Evolutionary conservation across 2,888 invertebrate genomes (phyloP).

Genomic region (Stomorhina lunata): DNA sequence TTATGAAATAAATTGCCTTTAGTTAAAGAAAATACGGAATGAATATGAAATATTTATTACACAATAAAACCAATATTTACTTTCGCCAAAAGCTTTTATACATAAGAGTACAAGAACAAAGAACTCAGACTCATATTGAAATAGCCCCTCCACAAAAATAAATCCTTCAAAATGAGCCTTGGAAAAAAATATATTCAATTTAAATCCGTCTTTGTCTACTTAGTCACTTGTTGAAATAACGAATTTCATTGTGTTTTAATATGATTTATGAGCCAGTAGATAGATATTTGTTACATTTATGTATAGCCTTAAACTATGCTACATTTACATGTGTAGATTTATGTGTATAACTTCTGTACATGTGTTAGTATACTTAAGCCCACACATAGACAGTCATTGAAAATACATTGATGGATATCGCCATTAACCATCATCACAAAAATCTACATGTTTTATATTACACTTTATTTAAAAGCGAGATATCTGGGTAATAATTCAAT

Average conservation of each 20-base stretch:
- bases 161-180: no score
- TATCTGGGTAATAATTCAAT: conserved; percentile 49
- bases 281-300: not conserved
- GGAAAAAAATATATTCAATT: not conserved
- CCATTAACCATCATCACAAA: conserved; percentile 2
- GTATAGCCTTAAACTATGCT: conserved; percentile 41
- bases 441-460: not conserved
- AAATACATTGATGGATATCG: not conserved
- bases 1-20: no score
- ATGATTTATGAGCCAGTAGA: conserved; percentile 26
- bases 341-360: not conserved
- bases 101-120: no score
- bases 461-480: not conserved
- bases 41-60: no score
- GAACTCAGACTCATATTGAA: not conserved
- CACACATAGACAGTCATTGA: not conserved
- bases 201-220: no score
- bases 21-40: no score
- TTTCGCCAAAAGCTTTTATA: no score
- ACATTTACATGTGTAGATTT: not conserved
- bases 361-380: not conserved
- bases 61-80: no score
- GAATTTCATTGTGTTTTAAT: conserved; percentile 32
- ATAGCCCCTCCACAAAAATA: no score
- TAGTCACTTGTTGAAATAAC: conserved; percentile 49